phyloP scores from a whole-genome alignment of 2,888 invertebrate genomes.

The Nemotelus pantherinus region DNA sequence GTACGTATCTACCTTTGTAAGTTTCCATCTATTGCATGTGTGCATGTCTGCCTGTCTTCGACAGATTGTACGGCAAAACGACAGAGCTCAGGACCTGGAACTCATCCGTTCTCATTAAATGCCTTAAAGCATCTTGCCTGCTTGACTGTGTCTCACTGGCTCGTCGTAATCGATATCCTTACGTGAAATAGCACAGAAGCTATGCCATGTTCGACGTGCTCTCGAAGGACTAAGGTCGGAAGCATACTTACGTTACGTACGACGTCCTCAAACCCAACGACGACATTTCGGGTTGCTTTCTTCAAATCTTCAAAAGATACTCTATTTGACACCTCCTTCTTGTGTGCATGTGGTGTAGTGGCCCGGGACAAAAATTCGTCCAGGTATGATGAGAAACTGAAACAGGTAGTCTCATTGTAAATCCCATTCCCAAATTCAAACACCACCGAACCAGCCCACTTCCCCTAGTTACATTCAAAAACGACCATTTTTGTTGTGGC shows the following conservation, averaged over 20 bases:
- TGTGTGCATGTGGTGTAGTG: neutral
- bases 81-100: neutral
- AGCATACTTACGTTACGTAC: neutral
- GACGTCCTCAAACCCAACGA: conserved; percentile 8
- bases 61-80: too few relatives aligned
- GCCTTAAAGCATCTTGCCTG: conserved; percentile 31
- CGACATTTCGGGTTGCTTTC: conserved; percentile 9
- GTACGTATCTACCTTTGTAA: neutral
- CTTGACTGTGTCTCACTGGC: neutral
- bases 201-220: neutral
- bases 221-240: conserved; percentile 12
- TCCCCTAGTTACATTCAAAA: neutral
- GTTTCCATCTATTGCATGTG: neutral
- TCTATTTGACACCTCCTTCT: conserved; percentile 38
- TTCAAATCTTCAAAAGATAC: conserved; percentile 13
- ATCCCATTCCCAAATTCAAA: neutral
- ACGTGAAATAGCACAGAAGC: neutral
- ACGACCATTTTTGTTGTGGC: neutral
- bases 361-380: neutral
- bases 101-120: conserved; percentile 34
- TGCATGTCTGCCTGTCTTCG: too few relatives aligned
- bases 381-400: neutral
- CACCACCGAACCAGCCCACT: too few relatives aligned
- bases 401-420: neutral
- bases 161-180: conserved; percentile 23